Evolutionary conservation across 2,888 invertebrate genomes (phyloP).

Genomic region (Acrobasis repandana): DNA sequence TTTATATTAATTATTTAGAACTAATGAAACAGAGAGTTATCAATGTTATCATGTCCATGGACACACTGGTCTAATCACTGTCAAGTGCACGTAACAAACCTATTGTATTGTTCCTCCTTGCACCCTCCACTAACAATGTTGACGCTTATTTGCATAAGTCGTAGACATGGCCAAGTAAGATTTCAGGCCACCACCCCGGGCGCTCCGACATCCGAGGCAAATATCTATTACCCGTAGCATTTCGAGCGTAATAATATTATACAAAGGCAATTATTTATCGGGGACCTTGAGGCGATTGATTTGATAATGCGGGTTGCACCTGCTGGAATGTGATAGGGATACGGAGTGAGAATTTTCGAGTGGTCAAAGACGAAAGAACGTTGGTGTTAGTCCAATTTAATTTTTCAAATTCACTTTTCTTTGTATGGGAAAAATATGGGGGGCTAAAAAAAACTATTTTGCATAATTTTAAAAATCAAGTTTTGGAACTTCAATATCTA

Average conservation of each 20-base stretch:
- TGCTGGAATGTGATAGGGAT: not conserved
- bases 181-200: not conserved
- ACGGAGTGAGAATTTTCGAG: not conserved
- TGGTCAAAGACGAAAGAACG: not conserved
- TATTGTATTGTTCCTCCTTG: constrained; percentile 33
- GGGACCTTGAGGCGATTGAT: constrained; percentile 7
- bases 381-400: no score
- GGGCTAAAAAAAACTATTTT: no score
- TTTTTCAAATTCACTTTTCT: no score
- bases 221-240: constrained; percentile 15
- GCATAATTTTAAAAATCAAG: no score
- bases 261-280: constrained; percentile 14
- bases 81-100: constrained; percentile 17
- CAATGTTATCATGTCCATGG: no score
- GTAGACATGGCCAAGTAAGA: not conserved
- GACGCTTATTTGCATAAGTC: constrained; percentile 1
- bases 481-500: no score
- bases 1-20: no score
- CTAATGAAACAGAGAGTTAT: no score
- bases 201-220: constrained; percentile 6
- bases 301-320: constrained; percentile 11
- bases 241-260: constrained; percentile 9
- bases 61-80: no score
- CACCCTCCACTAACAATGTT: not conserved
- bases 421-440: no score